Conservation (phyloP, 2,888 invertebrate species). For the Quadroppia sp. region DNA sequence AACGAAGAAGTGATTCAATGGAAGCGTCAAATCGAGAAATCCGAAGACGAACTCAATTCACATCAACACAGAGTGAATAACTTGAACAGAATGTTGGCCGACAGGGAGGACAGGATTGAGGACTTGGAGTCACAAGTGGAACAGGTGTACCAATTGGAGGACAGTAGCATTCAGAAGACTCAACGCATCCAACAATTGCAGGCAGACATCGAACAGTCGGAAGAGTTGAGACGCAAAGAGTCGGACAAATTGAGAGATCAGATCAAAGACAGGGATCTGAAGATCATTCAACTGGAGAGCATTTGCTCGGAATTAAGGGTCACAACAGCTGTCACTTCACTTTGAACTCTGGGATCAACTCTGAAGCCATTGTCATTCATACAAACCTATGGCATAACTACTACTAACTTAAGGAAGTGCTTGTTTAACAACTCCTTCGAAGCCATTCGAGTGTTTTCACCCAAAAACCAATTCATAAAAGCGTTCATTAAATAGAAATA, state of each 20-base stretch:
- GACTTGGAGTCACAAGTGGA: conserved; percentile 22
- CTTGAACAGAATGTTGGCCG: not conserved
- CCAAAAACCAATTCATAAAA: no score
- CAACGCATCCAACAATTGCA: conserved; percentile 10
- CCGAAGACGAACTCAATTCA: conserved; percentile 26
- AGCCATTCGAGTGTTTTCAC: no score
- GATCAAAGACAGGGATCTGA: not conserved
- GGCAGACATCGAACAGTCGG: conserved; percentile 17
- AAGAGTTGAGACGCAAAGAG: conserved; percentile 19
- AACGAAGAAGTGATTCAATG: not conserved
- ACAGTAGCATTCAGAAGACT: not conserved
- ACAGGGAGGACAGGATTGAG: not conserved
- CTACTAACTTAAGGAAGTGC: no score
- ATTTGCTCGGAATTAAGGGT: conserved; percentile 5
- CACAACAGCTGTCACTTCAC: not conserved
- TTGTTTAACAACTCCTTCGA: no score
- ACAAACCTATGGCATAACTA: no score
- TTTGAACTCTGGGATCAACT: not conserved
- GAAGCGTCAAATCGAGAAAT: conserved; percentile 20
- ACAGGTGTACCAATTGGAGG: not conserved
- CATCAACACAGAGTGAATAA: conserved; percentile 17
- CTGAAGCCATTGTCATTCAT: no score
- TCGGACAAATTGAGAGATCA: not conserved
- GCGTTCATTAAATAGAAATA: no score
- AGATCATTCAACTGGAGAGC: conserved; percentile 18